A percentile compares a stretch with the other conserved stretches of the same genome.
Conservation (phyloP, 2,888 invertebrate genomes). For the Sphaerophoria taeniata region DNA sequence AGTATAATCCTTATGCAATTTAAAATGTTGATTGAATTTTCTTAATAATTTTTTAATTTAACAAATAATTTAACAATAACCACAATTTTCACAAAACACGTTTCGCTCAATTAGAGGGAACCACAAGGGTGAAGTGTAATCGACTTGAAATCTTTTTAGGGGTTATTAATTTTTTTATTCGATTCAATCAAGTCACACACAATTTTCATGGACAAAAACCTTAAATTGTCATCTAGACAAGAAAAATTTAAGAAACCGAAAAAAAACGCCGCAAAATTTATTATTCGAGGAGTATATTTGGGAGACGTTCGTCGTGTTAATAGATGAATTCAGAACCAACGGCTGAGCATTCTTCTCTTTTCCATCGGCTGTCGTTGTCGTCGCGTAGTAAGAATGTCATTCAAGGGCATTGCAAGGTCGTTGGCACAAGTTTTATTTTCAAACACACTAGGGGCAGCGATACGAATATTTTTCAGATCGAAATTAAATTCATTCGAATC, state of each 20-base stretch:
- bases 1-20: conserved; percentile 40
- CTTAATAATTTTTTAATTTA: background rate
- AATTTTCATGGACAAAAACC: background rate
- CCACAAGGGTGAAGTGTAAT: background rate
- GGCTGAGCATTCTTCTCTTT: conserved; percentile 68
- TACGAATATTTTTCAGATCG: conserved; percentile 9
- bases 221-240: background rate
- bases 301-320: conserved; percentile 39
- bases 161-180: background rate
- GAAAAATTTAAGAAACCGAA: conserved; percentile 35
- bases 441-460: conserved; percentile 63
- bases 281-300: conserved; percentile 40
- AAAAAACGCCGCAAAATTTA: conserved; percentile 60
- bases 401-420: conserved; percentile 83
- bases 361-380: conserved; percentile 77
- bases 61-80: conserved; percentile 15
- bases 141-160: background rate
- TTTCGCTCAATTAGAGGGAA: conserved; percentile 29
- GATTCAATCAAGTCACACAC: background rate
- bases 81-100: conserved; percentile 36
- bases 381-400: conserved; percentile 82
- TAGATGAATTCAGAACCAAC: conserved; percentile 63
- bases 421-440: conserved; percentile 74
- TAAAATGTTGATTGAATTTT: background rate
- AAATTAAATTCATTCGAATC: conserved; percentile 35